phyloP scores from a whole-genome alignment of 2,113 vertebrate genomes.

The Cottus gobio region DNA sequence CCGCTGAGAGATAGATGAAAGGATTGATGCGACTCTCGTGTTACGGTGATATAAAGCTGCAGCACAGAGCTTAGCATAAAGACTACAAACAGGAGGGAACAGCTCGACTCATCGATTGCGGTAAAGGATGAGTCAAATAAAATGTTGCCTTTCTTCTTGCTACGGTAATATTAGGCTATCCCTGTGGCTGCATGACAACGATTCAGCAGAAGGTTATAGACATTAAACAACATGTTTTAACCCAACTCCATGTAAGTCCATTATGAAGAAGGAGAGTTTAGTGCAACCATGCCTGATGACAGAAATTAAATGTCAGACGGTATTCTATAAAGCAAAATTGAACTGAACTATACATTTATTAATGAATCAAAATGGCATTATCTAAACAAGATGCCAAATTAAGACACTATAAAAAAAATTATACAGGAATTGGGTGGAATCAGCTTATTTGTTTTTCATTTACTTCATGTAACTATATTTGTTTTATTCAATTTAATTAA shows the following conservation, averaged over 20 bases:
- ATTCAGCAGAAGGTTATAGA: background rate
- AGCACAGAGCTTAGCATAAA: background rate
- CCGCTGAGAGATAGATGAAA: background rate
- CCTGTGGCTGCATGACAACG: background rate
- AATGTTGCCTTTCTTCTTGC: background rate
- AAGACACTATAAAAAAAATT: background rate
- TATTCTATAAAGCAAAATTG: background rate
- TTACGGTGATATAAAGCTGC: background rate
- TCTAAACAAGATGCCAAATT: background rate
- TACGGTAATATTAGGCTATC: background rate
- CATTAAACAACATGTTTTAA: background rate
- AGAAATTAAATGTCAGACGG: background rate
- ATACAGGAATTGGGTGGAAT: background rate
- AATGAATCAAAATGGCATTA: background rate
- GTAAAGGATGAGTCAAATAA: background rate
- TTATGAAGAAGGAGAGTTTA: background rate
- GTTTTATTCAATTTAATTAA: background rate
- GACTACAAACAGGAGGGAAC: background rate
- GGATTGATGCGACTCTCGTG: background rate
- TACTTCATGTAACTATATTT: background rate
- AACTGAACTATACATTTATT: background rate
- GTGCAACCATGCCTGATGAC: too few species aligned
- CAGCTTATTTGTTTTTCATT: background rate
- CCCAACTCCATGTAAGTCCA: background rate
- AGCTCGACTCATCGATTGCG: background rate